Percentiles rank a stretch among this genome's conserved stretches.
These are phyloP conservation scores for Bilobella aurantiaca DNA, from an alignment of 1,140 invertebrate species.

Conservation along the genomic window DNA sequence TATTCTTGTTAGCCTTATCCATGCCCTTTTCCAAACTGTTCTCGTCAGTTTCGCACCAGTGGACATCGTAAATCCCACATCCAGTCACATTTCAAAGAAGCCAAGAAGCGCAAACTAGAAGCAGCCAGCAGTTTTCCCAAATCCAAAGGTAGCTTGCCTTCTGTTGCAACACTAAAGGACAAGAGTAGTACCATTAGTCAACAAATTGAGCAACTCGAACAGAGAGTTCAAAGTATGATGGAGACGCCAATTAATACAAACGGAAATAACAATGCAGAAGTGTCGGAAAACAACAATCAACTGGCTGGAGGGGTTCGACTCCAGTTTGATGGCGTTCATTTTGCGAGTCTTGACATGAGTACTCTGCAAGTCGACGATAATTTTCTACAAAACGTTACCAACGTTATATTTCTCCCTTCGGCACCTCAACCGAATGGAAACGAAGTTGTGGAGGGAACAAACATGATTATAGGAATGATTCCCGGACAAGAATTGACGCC, in stretches of 20 bases:
- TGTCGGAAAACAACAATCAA: slow-evolving; percentile 16
- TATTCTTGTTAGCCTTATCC: too few relatives aligned
- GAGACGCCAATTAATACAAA: neutral
- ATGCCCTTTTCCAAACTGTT: slow-evolving; percentile 54
- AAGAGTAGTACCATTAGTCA: neutral
- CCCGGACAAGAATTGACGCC: neutral
- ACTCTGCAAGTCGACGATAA: slow-evolving; percentile 43
- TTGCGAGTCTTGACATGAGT: slow-evolving; percentile 41
- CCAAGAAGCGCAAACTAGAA: too few relatives aligned
- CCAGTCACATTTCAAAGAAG: slow-evolving; percentile 48
- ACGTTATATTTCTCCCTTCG: slow-evolving; percentile 26
- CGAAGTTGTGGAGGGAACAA: neutral
- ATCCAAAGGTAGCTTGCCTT: too few relatives aligned
- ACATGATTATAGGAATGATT: neutral
- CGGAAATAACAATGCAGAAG: neutral
- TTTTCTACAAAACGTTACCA: slow-evolving; percentile 39
- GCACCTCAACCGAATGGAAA: neutral
- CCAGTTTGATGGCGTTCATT: slow-evolving; percentile 41
- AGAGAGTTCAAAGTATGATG: too few relatives aligned
- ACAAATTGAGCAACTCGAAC: neutral
- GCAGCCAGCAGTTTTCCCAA: slow-evolving; percentile 11
- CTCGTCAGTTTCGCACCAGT: slow-evolving; percentile 54
- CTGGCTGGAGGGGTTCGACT: slow-evolving; percentile 39
- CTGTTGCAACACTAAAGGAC: slow-evolving; percentile 20
- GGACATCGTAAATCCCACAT: slow-evolving; percentile 57